phyloP scores from a whole-genome alignment of 1,140 invertebrate species.

The Diabrotica undecimpunctata region DNA sequence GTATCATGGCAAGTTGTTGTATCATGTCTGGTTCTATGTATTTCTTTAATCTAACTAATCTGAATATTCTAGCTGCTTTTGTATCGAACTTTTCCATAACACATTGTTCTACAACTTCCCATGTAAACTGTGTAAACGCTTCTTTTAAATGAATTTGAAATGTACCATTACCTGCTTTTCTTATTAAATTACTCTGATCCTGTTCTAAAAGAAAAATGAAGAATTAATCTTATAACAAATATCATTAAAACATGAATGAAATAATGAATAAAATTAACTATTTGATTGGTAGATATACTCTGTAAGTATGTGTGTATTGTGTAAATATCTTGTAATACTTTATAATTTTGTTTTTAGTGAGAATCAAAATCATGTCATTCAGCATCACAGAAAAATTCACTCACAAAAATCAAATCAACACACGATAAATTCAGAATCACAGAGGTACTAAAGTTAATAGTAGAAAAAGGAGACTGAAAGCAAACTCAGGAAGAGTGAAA shows the following conservation, averaged over 20 bases:
- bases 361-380: too few relatives aligned
- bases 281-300: background rate
- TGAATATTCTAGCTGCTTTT: slow-evolving; percentile 82
- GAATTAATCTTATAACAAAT: slow-evolving; percentile 5
- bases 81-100: slow-evolving; percentile 80
- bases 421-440: too few relatives aligned
- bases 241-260: slow-evolving; percentile 13
- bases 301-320: too few relatives aligned
- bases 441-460: too few relatives aligned
- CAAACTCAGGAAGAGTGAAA: too few relatives aligned
- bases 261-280: background rate
- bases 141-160: slow-evolving; percentile 65
- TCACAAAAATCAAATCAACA: too few relatives aligned
- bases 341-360: too few relatives aligned
- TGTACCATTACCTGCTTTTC: slow-evolving; percentile 72
- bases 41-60: slow-evolving; percentile 71
- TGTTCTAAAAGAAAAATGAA: slow-evolving; percentile 56
- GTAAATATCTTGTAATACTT: too few relatives aligned
- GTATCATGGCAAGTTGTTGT: slow-evolving; percentile 83
- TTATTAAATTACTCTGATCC: slow-evolving; percentile 68
- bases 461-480: too few relatives aligned
- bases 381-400: too few relatives aligned
- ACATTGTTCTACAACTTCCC: slow-evolving; percentile 68
- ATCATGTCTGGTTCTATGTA: slow-evolving; percentile 86
- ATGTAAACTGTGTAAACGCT: slow-evolving; percentile 63